Conservation (phyloP, 1,140 invertebrate species). For the Diachasmimorpha longicaudata region DNA sequence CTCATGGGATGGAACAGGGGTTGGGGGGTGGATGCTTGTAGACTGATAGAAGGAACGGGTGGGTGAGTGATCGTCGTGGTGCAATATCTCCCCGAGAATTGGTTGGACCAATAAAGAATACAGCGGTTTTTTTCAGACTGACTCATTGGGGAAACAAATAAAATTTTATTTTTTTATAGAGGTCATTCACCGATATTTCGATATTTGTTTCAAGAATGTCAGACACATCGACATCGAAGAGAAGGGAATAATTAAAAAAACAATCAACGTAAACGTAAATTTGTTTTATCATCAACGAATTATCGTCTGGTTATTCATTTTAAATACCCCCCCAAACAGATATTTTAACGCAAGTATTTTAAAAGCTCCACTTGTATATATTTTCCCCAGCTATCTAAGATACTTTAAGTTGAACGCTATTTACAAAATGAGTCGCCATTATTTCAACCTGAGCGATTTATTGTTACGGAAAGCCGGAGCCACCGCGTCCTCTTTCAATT, state of each 20-base stretch:
- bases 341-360: constrained; percentile 2
- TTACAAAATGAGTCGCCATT: constrained; percentile 37
- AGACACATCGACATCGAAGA: too few species aligned
- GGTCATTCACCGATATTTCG: constrained; percentile 25
- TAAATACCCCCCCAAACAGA: not conserved
- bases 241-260: too few species aligned
- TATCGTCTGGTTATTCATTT: too few species aligned
- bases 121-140: not conserved
- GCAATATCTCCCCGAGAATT: constrained; percentile 41
- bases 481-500: constrained; percentile 31
- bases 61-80: constrained; percentile 40
- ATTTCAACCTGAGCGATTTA: constrained; percentile 35
- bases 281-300: too few species aligned
- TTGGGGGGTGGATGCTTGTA: constrained; percentile 20
- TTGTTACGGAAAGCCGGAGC: constrained; percentile 35
- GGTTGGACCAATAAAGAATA: constrained; percentile 39
- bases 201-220: constrained; percentile 2
- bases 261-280: too few species aligned
- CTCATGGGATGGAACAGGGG: too few species aligned
- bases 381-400: constrained; percentile 8
- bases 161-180: constrained; percentile 17
- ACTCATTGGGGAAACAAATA: constrained; percentile 18
- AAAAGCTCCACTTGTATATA: constrained; percentile 12
- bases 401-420: constrained; percentile 36
- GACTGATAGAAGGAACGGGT: constrained; percentile 36